Percentiles rank a stretch among this genome's conserved stretches.
Conservation (phyloP, 1,140 invertebrate species). For the Sitophilus oryzae region DNA sequence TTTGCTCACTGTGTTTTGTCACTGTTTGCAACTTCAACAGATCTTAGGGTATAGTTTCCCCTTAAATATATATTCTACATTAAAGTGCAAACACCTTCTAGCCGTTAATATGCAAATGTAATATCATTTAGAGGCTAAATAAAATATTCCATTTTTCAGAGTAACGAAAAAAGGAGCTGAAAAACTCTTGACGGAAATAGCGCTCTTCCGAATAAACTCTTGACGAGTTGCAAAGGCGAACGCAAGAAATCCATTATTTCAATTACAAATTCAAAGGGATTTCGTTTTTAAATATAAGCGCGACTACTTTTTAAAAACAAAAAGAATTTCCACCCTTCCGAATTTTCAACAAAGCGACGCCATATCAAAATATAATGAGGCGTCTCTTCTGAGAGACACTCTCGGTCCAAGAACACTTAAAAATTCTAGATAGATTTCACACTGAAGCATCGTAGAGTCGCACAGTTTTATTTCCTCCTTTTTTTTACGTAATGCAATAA, state of each 20-base stretch:
- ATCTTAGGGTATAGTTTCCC: too few relatives aligned
- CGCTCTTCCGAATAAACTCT: background rate
- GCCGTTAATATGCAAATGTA: too few relatives aligned
- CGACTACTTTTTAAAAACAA: background rate
- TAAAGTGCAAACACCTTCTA: too few relatives aligned
- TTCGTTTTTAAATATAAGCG: background rate
- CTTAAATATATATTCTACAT: too few relatives aligned
- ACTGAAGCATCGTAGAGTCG: background rate
- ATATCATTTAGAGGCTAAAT: too few relatives aligned
- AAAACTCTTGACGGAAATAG: too few relatives aligned
- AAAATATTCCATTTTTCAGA: too few relatives aligned
- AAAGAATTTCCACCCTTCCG: background rate
- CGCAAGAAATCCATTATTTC: background rate
- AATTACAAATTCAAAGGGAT: background rate
- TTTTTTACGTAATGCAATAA: too few relatives aligned
- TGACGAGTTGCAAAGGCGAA: background rate
- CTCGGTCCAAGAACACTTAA: background rate
- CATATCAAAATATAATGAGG: background rate
- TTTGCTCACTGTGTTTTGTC: too few relatives aligned
- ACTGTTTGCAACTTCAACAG: too few relatives aligned
- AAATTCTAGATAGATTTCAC: background rate
- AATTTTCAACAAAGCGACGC: background rate
- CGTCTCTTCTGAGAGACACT: background rate
- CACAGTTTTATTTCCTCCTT: too few relatives aligned
- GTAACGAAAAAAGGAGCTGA: too few relatives aligned